Percentiles rank a stretch among this genome's conserved stretches.
phyloP scores from a whole-genome alignment of 2,797 vertebrate genomes.

The Centroberyx gerrardi region DNA sequence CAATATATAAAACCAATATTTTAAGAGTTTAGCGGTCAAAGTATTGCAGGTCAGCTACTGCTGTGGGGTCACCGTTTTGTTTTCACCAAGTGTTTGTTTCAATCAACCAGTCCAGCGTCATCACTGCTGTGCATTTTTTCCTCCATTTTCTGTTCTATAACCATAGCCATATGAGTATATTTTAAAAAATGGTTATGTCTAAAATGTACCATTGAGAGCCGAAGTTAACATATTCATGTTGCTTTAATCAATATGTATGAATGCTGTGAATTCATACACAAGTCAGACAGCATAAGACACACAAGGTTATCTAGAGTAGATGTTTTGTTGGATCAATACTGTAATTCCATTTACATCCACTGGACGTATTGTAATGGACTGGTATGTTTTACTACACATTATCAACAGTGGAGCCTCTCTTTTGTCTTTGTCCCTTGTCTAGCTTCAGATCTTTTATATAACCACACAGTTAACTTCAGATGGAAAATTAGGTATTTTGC shows the following conservation, averaged over 20 bases:
- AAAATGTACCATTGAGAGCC: conserved; percentile 30
- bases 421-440: not conserved
- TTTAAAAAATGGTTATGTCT: conserved; percentile 45
- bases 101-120: conserved; percentile 40
- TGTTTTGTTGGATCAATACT: conserved; percentile 49
- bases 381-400: not conserved
- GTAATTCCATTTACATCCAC: conserved; percentile 29
- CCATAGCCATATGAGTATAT: not conserved
- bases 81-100: conserved; percentile 2
- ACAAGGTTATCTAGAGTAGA: conserved; percentile 58
- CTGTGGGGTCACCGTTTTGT: not conserved
- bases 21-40: not conserved
- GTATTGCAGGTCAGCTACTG: not conserved
- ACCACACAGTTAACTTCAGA: no score
- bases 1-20: not conserved
- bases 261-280: no score
- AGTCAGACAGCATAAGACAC: conserved; percentile 23
- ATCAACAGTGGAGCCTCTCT: not conserved
- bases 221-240: conserved; percentile 20
- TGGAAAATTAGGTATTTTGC: no score
- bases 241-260: not conserved
- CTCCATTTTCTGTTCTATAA: conserved; percentile 28
- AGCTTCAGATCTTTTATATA: no score
- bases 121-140: conserved; percentile 28
- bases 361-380: not conserved